Conservation (phyloP, 1,140 invertebrate genomes). For the Lepidurus couesii region DNA sequence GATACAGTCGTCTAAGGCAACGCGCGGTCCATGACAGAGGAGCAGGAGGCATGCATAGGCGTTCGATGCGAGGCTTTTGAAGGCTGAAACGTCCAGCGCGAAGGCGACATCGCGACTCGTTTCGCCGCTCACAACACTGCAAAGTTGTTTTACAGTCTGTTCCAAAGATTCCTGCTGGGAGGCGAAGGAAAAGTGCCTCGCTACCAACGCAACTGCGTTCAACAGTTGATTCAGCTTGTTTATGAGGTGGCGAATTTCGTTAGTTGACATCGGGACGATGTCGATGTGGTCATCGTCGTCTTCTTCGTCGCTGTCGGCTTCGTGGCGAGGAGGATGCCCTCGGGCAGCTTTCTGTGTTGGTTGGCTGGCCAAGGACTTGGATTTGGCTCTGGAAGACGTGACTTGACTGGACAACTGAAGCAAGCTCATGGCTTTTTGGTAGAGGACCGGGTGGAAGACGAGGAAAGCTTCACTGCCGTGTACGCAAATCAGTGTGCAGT, state of each 20-base stretch:
- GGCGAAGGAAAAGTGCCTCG: constrained; percentile 49
- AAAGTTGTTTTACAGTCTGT: constrained; percentile 47
- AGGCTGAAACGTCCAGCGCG: constrained; percentile 36
- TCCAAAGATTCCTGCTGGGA: constrained; percentile 48
- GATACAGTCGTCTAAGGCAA: constrained; percentile 46
- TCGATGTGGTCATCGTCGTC: constrained; percentile 25
- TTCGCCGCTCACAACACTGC: constrained; percentile 49
- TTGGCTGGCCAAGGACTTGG: background rate
- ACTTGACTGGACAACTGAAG: constrained; percentile 42
- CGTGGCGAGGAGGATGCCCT: background rate
- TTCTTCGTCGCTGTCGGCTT: constrained; percentile 22
- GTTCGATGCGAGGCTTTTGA: constrained; percentile 46
- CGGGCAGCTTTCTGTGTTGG: background rate
- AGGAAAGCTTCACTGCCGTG: constrained; percentile 54
- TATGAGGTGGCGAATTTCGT: constrained; percentile 37
- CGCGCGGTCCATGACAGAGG: constrained; percentile 50
- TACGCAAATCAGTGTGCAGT: constrained; percentile 49
- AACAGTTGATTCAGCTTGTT: constrained; percentile 44
- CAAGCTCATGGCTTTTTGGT: constrained; percentile 48
- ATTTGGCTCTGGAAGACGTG: constrained; percentile 30
- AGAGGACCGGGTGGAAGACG: constrained; percentile 55
- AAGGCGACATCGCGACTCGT: constrained; percentile 42
- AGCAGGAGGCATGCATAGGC: constrained; percentile 47
- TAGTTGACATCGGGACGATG: constrained; percentile 31
- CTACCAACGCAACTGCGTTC: constrained; percentile 46